phyloP scores from a whole-genome alignment of 2,113 vertebrate species.

The Equus przewalskii region DNA sequence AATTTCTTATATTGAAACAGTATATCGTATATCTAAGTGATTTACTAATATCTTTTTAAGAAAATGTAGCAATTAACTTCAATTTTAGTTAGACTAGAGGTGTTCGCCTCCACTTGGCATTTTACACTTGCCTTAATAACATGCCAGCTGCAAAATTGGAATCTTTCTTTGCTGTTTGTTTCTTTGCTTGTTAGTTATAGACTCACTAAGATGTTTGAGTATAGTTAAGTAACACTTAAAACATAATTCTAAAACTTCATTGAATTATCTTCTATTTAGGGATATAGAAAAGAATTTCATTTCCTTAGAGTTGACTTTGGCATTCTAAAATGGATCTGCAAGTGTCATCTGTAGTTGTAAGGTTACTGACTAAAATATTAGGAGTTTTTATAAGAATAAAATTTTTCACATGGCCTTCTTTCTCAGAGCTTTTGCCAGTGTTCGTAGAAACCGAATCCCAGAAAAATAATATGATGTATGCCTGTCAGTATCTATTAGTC shows the following conservation, averaged over 20 bases:
- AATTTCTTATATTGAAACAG: not conserved
- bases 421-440: not conserved
- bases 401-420: not conserved
- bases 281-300: not conserved
- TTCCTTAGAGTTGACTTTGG: not conserved
- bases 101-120: not conserved
- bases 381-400: not conserved
- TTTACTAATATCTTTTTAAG: not conserved
- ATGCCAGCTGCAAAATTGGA: not conserved
- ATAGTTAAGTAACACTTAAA: slow-evolving; percentile 8
- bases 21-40: not conserved
- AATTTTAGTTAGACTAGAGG: not conserved
- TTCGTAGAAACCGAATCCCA: not conserved
- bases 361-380: not conserved
- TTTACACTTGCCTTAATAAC: not conserved
- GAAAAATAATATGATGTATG: not conserved
- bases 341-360: not conserved
- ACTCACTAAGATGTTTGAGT: not conserved
- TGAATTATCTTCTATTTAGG: slow-evolving; percentile 24
- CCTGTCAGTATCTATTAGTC: not conserved
- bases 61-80: not conserved
- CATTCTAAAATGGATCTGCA: not conserved
- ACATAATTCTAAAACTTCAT: not conserved
- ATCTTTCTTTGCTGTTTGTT: slow-evolving; percentile 5
- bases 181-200: not conserved